Base-by-base conservation (phyloP, 1,140 invertebrate species). In the Sweltsa coloradensis region DNA sequence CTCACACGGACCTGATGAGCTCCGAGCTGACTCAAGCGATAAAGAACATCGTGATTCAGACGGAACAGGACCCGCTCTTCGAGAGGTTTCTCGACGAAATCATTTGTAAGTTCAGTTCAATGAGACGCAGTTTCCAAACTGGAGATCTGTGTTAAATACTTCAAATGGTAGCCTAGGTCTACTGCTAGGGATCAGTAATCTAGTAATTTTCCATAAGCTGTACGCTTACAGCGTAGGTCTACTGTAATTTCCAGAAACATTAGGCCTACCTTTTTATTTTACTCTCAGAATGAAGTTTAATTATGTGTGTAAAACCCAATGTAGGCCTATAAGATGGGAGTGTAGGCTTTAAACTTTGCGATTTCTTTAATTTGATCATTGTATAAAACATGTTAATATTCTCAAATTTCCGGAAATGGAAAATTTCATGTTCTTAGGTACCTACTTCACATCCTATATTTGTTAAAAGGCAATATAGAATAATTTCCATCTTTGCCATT, bases 31-130 rank as follows among this genome's bases (percentile, higher is more conserved):
- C 48, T 39, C 21, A 47, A 14, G 45, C 42, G 13, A 57, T 69
- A 5, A 60, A 67, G 57, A 53, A 56, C 11, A 65, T 69, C 44
- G 51, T 68, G 1, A 60, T 66, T 49, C 62, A 62, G 49, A 70
- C 68, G 7, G 63, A 68, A 46, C 54, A 58, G 5, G 68, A 70
- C 58, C 68, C 68, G n/a, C 51, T 67, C 6, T 70, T 71, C 51
- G 62, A 68, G 51, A 49, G 63, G 19, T 64, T 70, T 52, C 49
- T 71, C 0, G 51, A 61, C 16, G 68, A 69, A 37, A 55, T 68
- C 4, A 64, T 70, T 25, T 62, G 61, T 45, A 59, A 2, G 45
- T 25, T 60, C 61, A 41, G 23, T 24, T 49, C 41, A 11, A 31
- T 11, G 11, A 11, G 11, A 11, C 11, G n/a, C 11, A 31, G n/a